Conservation (phyloP, 1,140 invertebrate genomes). For the Lordiphosa collinella region DNA sequence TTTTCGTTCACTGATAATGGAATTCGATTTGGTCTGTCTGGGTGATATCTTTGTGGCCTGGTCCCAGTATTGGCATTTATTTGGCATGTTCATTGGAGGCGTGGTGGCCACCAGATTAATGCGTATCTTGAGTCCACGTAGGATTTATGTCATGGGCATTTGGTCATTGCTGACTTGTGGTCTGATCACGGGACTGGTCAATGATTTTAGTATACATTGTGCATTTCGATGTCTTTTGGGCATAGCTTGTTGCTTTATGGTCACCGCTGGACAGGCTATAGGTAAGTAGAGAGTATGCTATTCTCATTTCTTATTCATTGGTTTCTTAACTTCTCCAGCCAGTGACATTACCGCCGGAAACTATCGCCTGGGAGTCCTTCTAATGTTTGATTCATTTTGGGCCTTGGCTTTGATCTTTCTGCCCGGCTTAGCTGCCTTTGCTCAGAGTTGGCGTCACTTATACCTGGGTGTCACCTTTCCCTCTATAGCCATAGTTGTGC, state of each 20-base stretch:
- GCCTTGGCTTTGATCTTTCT: slow-evolving; percentile 77
- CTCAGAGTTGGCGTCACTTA: slow-evolving; percentile 76
- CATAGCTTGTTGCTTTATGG: slow-evolving; percentile 72
- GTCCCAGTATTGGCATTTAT: slow-evolving; percentile 80
- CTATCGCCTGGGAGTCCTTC: slow-evolving; percentile 52
- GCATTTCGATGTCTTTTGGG: slow-evolving; percentile 72
- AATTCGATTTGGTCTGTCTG: slow-evolving; percentile 79
- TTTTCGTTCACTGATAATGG: slow-evolving; percentile 74
- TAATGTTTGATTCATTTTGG: slow-evolving; percentile 79
- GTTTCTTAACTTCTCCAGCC: slow-evolving; percentile 43
- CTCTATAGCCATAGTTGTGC: slow-evolving; percentile 65
- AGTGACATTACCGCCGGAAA: slow-evolving; percentile 72
- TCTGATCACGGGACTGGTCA: slow-evolving; percentile 62
- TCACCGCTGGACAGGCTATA: slow-evolving; percentile 70
- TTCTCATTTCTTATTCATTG: background rate
- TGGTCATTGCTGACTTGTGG: slow-evolving; percentile 66
- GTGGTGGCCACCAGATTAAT: slow-evolving; percentile 75
- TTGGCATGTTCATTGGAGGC: slow-evolving; percentile 78
- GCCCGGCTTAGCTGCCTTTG: slow-evolving; percentile 65
- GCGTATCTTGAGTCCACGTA: slow-evolving; percentile 72
- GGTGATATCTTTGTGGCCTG: slow-evolving; percentile 79
- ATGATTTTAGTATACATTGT: slow-evolving; percentile 75
- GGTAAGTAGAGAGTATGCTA: slow-evolving; percentile 44
- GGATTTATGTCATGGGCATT: slow-evolving; percentile 69
- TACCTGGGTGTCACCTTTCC: slow-evolving; percentile 76